Conservation (phyloP, 2,888 invertebrate genomes). For the Eucera pruinosa region DNA sequence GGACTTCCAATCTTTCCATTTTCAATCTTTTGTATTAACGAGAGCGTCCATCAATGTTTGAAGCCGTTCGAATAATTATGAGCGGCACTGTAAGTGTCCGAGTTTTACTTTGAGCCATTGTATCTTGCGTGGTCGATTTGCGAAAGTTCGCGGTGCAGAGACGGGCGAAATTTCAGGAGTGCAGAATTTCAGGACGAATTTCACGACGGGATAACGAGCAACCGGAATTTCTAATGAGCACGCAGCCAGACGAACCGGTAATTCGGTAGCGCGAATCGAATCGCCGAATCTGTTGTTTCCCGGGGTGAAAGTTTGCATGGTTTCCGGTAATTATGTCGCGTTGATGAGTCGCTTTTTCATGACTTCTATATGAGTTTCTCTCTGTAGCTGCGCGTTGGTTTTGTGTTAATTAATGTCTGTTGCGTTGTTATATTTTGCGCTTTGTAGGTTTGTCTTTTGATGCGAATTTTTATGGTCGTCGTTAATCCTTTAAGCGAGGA, state of each 20-base stretch:
- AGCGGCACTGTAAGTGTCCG: too few relatives aligned
- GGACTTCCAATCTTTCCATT: too few relatives aligned
- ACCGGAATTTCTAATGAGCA: slow-evolving; percentile 60
- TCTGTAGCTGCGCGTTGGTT: neutral
- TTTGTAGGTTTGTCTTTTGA: neutral
- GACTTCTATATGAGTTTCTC: neutral
- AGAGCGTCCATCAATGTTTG: too few relatives aligned
- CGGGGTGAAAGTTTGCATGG: slow-evolving; percentile 38
- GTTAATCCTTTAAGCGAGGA: too few relatives aligned
- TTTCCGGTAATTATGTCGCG: slow-evolving; percentile 54
- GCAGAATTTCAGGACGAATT: slow-evolving; percentile 42
- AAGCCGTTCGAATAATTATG: too few relatives aligned
- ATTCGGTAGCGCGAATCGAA: slow-evolving; percentile 45
- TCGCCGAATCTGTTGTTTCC: slow-evolving; percentile 48
- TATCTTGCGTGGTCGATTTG: slow-evolving; percentile 29
- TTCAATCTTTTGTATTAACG: too few relatives aligned
- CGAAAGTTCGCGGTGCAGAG: slow-evolving; percentile 26
- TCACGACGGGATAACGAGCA: slow-evolving; percentile 56
- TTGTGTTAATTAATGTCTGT: slow-evolving; percentile 43
- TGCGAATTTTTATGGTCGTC: neutral
- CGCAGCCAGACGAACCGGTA: slow-evolving; percentile 37
- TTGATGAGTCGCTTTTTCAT: slow-evolving; percentile 42
- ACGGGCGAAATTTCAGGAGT: too few relatives aligned
- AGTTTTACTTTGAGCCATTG: too few relatives aligned
- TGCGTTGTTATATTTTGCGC: neutral